Conservation (phyloP, 2,113 vertebrate genomes). For the Petaurus breviceps region DNA sequence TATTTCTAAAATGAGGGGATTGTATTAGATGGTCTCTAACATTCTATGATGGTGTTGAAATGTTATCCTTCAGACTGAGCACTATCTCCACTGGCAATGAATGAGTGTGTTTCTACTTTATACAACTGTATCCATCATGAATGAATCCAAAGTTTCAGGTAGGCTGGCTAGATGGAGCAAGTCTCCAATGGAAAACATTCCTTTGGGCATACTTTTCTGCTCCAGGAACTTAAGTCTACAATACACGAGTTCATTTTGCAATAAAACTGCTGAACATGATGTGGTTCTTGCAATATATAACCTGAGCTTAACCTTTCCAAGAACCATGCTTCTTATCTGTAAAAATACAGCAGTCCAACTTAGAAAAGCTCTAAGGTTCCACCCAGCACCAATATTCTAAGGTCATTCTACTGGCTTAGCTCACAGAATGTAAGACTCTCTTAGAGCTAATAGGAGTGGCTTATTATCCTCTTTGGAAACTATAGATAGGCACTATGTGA, state of each 20-base stretch:
- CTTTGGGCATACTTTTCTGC: background rate
- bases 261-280: background rate
- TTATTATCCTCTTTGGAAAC: background rate
- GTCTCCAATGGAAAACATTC: background rate
- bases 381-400: background rate
- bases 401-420: background rate
- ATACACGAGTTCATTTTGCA: background rate
- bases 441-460: background rate
- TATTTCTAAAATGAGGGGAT: background rate
- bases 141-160: background rate
- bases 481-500: background rate
- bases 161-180: background rate
- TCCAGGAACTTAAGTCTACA: background rate
- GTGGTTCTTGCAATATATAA: background rate
- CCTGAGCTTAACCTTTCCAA: background rate
- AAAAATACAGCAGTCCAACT: background rate
- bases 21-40: background rate
- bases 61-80: background rate
- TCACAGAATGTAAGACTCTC: background rate
- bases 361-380: background rate
- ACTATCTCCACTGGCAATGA: background rate
- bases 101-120: background rate
- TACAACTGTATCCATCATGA: background rate
- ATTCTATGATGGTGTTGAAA: slow-evolving; percentile 23
- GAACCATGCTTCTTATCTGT: background rate